Percentiles rank a stretch among this genome's conserved stretches.
Evolutionary conservation across 2,888 invertebrate genomes (phyloP).

Genomic region (Halictus ligatus): DNA sequence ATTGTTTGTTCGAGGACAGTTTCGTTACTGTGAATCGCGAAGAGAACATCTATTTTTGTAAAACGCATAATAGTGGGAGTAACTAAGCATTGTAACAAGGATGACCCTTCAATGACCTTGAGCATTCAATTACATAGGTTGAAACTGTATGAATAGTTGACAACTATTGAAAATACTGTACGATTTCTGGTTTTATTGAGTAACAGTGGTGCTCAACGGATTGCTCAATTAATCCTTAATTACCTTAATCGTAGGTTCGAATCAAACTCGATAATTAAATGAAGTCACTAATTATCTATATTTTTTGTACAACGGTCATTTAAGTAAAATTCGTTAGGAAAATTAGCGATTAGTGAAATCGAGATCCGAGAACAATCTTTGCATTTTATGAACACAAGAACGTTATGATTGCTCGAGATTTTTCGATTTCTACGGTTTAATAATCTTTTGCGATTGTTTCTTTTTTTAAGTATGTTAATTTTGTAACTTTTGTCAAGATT

Average conservation of each 20-base stretch:
- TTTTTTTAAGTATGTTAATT: slow-evolving; percentile 11
- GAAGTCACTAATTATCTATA: slow-evolving; percentile 29
- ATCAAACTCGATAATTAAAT: slow-evolving; percentile 54
- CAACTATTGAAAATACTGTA: slow-evolving; percentile 1
- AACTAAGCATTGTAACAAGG: not conserved
- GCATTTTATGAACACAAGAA: slow-evolving; percentile 5
- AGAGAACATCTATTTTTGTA: slow-evolving; percentile 2
- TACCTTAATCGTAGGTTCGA: slow-evolving; percentile 52
- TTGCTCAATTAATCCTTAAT: slow-evolving; percentile 74
- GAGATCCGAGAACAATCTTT: slow-evolving; percentile 14
- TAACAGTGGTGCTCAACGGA: slow-evolving; percentile 69
- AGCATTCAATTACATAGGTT: not conserved
- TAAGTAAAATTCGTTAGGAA: not conserved
- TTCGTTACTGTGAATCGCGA: not conserved
- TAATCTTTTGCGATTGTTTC: slow-evolving; percentile 11
- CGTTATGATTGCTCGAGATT: slow-evolving; percentile 13
- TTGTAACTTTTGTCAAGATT: not conserved
- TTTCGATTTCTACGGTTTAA: slow-evolving; percentile 7
- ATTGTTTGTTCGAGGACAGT: not conserved
- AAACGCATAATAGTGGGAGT: not conserved
- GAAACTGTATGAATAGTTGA: not conserved
- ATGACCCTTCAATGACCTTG: not conserved
- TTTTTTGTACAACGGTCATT: slow-evolving; percentile 26
- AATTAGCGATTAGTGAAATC: slow-evolving; percentile 7
- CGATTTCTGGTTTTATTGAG: slow-evolving; percentile 33